Base-by-base conservation (phyloP, 1,140 invertebrate species). In the Dreissena rostriformis region DNA sequence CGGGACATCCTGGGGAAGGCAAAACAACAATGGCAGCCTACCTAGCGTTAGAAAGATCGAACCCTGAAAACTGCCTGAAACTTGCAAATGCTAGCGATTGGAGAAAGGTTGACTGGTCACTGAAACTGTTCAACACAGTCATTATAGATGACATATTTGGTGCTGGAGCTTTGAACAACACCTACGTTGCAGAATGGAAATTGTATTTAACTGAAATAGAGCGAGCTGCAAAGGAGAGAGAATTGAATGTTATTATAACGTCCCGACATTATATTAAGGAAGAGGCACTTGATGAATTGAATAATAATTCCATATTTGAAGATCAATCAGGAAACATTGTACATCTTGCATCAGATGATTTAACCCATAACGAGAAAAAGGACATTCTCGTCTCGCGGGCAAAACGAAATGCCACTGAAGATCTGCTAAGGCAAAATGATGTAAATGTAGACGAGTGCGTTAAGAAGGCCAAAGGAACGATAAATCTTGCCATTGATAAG, bases 11-110 rank as follows among this genome's bases (percentile, higher is more conserved):
- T n/a, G n/a, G 75, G 6, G 75, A 78, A 67, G 75, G 75, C 5
- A 78, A 78, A 52, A 78, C 75, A 51, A 67, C 22, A 2, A 51
- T 78, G 65, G 75, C 75, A n/a, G 17, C 29, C 28, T 67, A 67
- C 51, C 24, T 78, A 19, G 19, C 49, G 2, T 67, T n/a, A n/a
- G 75, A 78, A 19, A 22, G 5, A 24, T 17, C 29, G n/a, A 4
- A 49, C 14, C 19, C 29, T 4, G 49, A 24, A 10, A 68, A 57
- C 14, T 65, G 61, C 24, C 12, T 79, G 10, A 53, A 53, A 28
- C 51, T 79, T 2, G 11, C 49, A 24, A 7, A 6, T 53, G 49
- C 76, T 78, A n/a, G n/a, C n/a, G n/a, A n/a, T n/a, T n/a, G n/a
- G n/a, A n/a, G n/a, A n/a, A n/a, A n/a, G n/a, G n/a, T n/a, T n/a